Evolutionary conservation across 1,140 invertebrate genomes (phyloP).

Genomic region (Latrodectus geometricus): DNA sequence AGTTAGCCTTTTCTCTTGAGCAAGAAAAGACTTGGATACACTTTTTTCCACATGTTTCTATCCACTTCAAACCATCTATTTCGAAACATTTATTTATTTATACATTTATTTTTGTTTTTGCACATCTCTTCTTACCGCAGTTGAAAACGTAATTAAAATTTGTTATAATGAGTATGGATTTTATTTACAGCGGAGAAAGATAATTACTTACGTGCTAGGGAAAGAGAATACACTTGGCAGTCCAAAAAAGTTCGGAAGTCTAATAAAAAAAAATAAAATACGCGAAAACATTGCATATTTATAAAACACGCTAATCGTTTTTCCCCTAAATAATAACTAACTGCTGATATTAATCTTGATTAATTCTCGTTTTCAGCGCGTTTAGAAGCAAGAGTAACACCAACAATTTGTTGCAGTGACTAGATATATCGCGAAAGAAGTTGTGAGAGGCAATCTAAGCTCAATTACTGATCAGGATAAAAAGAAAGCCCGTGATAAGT

Average conservation of each 20-base stretch:
- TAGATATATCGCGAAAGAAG: too few species aligned
- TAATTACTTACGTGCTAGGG: conserved; percentile 47
- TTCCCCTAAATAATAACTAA: conserved; percentile 41
- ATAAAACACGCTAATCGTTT: conserved; percentile 46
- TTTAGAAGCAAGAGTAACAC: too few species aligned
- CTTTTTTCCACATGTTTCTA: conserved; percentile 9
- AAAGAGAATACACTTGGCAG: background rate
- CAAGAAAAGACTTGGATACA: conserved; percentile 26
- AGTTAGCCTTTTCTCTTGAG: conserved; percentile 9
- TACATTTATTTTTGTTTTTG: conserved; percentile 6
- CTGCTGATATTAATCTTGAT: conserved; percentile 53
- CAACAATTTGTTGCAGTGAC: too few species aligned
- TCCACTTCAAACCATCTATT: conserved; percentile 23
- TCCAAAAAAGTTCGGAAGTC: background rate
- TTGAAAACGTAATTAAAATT: conserved; percentile 52
- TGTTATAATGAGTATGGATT: conserved; percentile 60
- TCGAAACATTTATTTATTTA: conserved; percentile 31
- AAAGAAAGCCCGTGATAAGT: too few species aligned
- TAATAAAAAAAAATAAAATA: background rate
- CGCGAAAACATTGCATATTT: conserved; percentile 26
- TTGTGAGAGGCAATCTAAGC: too few species aligned
- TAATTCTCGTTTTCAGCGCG: conserved; percentile 4
- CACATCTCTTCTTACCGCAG: background rate
- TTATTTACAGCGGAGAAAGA: conserved; percentile 43
- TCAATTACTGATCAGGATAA: too few species aligned